phyloP scores from a whole-genome alignment of 2,113 vertebrate genomes.

The Grammomys surdaster region DNA sequence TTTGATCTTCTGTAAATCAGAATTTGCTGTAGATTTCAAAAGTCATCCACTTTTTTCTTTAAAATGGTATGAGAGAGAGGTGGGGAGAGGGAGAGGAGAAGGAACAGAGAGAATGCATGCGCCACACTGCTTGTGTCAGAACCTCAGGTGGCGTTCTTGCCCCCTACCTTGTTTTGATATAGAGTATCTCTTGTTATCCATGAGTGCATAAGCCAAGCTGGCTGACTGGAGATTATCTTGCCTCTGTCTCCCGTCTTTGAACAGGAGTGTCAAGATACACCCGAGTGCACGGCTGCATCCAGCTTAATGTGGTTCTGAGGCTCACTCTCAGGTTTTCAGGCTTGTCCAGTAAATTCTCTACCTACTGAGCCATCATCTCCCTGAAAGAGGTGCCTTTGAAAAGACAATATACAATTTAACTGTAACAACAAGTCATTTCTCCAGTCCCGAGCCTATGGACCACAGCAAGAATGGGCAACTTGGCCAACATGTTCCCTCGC shows the following conservation, averaged over 20 bases:
- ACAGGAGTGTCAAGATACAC: background rate
- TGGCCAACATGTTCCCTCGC: background rate
- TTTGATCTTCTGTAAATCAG: background rate
- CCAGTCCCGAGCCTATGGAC: background rate
- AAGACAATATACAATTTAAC: conserved; percentile 23
- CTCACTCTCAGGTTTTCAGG: background rate
- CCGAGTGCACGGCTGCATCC: background rate
- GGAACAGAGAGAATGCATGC: background rate
- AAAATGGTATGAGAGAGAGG: background rate
- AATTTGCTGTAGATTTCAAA: background rate
- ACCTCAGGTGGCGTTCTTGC: background rate
- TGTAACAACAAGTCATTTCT: background rate
- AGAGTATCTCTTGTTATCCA: background rate
- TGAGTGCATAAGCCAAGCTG: too few species aligned
- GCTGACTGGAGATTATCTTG: background rate
- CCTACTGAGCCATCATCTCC: background rate
- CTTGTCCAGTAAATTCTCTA: background rate
- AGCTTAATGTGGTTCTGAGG: background rate
- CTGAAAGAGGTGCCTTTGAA: background rate
- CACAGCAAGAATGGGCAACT: background rate
- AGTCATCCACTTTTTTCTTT: background rate
- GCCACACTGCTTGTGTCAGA: background rate
- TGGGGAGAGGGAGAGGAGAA: too few species aligned
- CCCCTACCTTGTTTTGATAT: background rate
- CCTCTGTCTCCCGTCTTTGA: background rate